Conservation (phyloP, 2,888 invertebrate genomes). For the Caenorhabditis sulstoni region DNA sequence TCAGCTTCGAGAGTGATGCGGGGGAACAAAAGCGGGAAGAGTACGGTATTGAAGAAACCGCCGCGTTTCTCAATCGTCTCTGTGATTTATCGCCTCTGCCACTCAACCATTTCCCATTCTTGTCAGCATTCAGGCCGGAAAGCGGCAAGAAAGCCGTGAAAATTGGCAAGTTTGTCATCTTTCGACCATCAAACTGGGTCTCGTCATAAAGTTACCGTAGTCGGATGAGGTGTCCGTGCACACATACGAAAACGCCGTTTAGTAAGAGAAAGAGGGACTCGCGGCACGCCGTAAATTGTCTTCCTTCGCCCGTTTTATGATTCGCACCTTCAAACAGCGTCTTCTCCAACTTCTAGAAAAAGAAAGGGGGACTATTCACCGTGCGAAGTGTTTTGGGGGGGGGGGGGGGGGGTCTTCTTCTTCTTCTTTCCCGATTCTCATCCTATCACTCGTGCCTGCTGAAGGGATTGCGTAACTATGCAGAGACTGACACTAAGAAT, state of each 20-base stretch:
- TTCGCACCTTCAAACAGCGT: constrained; percentile 36
- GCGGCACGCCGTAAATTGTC: constrained; percentile 58
- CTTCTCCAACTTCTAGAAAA: constrained; percentile 7
- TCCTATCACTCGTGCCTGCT: background rate
- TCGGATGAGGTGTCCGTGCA: constrained; percentile 55
- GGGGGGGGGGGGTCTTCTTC: background rate
- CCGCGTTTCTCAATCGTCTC: background rate
- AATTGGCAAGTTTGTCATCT: constrained; percentile 53
- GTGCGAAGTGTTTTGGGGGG: constrained; percentile 28
- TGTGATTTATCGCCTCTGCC: constrained; percentile 7
- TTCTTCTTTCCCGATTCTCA: background rate
- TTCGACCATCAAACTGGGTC: constrained; percentile 6
- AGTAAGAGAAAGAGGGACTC: constrained; percentile 43
- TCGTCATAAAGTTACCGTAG: constrained; percentile 62
- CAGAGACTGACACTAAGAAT: too few species aligned
- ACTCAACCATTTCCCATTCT: constrained; percentile 26
- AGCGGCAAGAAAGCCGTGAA: constrained; percentile 34
- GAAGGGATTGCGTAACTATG: background rate
- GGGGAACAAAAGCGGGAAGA: background rate
- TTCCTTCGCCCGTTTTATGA: constrained; percentile 54
- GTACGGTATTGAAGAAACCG: background rate
- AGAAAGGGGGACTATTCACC: constrained; percentile 42
- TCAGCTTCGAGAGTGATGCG: background rate
- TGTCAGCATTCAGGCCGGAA: constrained; percentile 15
- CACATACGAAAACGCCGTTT: constrained; percentile 50